These are phyloP conservation scores for Agrotis ipsilon DNA, from an alignment of 2,888 invertebrate genomes.

Conservation along the genomic window DNA sequence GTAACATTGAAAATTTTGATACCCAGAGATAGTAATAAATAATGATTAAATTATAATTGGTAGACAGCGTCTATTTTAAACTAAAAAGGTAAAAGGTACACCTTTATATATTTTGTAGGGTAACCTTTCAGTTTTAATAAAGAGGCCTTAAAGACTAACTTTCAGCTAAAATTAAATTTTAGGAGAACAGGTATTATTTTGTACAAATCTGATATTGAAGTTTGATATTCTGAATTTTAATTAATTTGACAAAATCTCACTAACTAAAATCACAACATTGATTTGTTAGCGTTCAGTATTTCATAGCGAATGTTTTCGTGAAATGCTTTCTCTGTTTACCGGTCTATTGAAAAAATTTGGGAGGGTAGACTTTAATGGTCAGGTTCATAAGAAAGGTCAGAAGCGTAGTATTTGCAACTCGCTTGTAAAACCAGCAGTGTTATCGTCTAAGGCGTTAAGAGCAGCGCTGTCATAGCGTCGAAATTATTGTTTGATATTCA, in stretches of 20 bases:
- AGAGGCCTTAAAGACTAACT: background rate
- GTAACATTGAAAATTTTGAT: background rate
- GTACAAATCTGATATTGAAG: background rate
- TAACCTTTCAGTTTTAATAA: background rate
- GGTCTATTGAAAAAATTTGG: too few species aligned
- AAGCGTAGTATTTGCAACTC: too few species aligned
- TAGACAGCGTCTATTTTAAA: background rate
- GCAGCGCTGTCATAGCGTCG: too few species aligned
- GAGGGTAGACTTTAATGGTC: too few species aligned
- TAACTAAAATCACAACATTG: too few species aligned
- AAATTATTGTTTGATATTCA: too few species aligned
- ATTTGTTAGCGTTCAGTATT: background rate
- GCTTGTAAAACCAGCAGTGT: too few species aligned
- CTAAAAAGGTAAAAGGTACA: background rate
- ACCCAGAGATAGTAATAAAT: too few species aligned
- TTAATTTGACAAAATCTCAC: background rate
- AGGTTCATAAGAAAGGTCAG: too few species aligned
- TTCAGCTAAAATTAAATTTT: background rate
- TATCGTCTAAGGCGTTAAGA: too few species aligned
- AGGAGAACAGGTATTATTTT: background rate
- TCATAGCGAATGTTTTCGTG: background rate
- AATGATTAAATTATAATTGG: background rate
- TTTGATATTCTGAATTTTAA: constrained; percentile 5
- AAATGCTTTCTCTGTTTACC: background rate
- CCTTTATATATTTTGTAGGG: background rate